A percentile compares a stretch with the other conserved stretches of the same genome.
Conservation (phyloP, 2,113 vertebrate genomes). For the Bubo bubo region DNA sequence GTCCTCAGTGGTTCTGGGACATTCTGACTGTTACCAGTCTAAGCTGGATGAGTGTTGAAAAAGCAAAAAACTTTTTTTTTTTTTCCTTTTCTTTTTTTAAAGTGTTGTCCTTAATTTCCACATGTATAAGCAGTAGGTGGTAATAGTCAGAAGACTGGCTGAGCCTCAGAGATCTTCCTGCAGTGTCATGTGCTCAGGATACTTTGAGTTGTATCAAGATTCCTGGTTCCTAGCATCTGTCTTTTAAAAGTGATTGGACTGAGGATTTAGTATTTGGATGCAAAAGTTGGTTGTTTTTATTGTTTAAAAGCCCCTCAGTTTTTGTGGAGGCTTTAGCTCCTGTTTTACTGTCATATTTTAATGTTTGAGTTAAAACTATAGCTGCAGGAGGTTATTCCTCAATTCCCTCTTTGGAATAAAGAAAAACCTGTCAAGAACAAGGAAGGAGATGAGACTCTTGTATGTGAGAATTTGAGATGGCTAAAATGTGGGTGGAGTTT, state of each 20-base stretch:
- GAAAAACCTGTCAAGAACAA: neutral
- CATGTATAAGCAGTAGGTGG: neutral
- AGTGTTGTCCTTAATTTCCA: neutral
- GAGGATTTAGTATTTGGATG: neutral
- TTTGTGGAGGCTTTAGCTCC: neutral
- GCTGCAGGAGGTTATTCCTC: neutral
- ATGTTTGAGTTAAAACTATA: neutral
- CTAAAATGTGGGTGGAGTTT: neutral
- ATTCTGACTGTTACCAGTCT: neutral
- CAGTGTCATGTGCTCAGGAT: neutral
- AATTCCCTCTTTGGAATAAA: neutral
- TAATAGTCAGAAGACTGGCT: neutral
- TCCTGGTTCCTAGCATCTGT: neutral
- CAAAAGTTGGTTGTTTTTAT: neutral
- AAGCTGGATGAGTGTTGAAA: neutral
- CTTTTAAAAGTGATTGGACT: neutral
- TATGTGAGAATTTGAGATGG: neutral
- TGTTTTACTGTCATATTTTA: neutral
- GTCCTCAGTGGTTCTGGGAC: neutral
- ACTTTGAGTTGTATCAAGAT: neutral
- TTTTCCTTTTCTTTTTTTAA: neutral
- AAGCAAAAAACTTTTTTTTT: fast-evolving
- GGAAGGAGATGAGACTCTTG: neutral
- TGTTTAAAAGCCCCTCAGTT: neutral
- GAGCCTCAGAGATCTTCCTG: neutral